Evolutionary conservation across 2,113 vertebrate species (phyloP).

Genomic region (Lanius collurio): DNA sequence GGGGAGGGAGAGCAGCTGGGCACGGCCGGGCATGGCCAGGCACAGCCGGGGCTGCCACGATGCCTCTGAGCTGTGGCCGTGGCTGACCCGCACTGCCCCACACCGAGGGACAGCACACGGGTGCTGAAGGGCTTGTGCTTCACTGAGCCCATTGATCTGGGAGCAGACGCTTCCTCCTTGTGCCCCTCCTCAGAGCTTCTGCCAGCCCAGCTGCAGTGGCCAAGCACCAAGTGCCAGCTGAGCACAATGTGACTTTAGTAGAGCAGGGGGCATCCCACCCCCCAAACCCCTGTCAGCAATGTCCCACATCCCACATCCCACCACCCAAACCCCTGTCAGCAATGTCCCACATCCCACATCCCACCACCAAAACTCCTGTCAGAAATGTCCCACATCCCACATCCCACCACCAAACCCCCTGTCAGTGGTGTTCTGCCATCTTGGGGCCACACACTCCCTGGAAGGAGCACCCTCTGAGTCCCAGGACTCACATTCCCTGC

Average conservation of each 20-base stretch:
- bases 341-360: not conserved
- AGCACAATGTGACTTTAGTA: not conserved
- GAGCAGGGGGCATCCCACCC: not conserved
- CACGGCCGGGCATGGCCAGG: not conserved
- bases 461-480: not conserved
- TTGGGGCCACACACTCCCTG: not conserved
- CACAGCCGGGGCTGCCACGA: not conserved
- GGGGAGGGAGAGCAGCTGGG: not conserved
- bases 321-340: not conserved
- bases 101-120: accelerated
- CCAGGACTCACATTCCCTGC: not conserved
- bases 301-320: not conserved
- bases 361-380: not conserved
- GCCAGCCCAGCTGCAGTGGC: not conserved
- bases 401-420: not conserved
- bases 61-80: accelerated
- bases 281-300: not conserved
- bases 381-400: not conserved
- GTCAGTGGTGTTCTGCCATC: not conserved
- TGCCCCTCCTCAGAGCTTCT: not conserved
- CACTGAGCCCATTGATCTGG: not conserved
- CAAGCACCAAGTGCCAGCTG: not conserved
- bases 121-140: not conserved
- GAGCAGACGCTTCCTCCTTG: not conserved
- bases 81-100: not conserved